Evolutionary conservation across 2,888 invertebrate genomes (phyloP), one percentile per base, ranked within the genome.

Genomic region (Eupeodes latifasciatus): DNA sequence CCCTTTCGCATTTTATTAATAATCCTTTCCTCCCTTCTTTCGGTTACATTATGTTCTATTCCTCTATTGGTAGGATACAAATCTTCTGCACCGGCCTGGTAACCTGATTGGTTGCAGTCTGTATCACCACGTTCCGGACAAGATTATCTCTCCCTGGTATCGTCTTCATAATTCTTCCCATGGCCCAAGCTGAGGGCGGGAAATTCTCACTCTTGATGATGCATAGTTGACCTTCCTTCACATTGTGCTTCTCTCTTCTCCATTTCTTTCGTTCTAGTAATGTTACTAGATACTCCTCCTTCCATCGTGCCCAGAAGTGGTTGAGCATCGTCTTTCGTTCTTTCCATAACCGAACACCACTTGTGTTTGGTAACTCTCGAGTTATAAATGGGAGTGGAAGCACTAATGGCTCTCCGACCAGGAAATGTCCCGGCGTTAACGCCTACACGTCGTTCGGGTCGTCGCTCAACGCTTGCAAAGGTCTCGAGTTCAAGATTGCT

Each of bases 101-200:
- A 7, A 57, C 11, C 34, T 57, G 57, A 57, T 57, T 57, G 27
- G 57, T 57, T 12, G 57, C 57, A 19, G 57, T 57, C 57, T 57
- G 57, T 3, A 57, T 57, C 27, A 57, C 57, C 4, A 55, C 55
- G n/a, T 55, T 55, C 19, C 55, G 55, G 2, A 55, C 55, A n/a
- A 55, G 55, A 4, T 16, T 27, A 12, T 57, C 57, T 11, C 11
- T 57, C 10, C 57, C 27, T 10, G 9, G 2, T 19, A 57, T 57
- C 3, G 27, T 9, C 10, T 27, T 57, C 27, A 27, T 0, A 6
- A 57, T 57, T 34, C 57, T 6, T 27, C 27, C 27, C 9, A 57
- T 27, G 3, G 57, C 57, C 57, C 57, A 57, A 11, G 57, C 27
- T 27, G 57, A 57, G 1, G 57, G 57, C 0, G 19, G 19, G 12